Percentiles rank a stretch among this genome's conserved stretches.
Evolutionary conservation across 2,797 vertebrate genomes (phyloP).

Genomic region (Ctenosaura bakeri): DNA sequence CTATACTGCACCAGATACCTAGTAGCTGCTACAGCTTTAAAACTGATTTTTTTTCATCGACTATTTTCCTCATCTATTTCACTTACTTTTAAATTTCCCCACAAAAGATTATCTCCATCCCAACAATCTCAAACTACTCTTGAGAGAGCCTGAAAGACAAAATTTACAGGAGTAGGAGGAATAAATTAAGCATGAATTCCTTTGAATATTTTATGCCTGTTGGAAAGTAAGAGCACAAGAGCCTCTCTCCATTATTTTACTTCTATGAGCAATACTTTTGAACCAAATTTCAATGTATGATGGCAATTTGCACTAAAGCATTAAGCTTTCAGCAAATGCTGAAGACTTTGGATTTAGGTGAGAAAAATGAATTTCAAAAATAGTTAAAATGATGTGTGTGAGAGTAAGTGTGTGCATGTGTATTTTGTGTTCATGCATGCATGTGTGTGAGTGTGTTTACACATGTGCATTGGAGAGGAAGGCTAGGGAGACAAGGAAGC

Average conservation of each 20-base stretch:
- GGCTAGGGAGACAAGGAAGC: too few relatives aligned
- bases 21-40: too few relatives aligned
- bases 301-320: too few relatives aligned
- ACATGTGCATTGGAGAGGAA: background rate
- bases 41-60: background rate
- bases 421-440: background rate
- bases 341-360: too few relatives aligned
- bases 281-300: too few relatives aligned
- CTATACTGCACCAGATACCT: background rate
- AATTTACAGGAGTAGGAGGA: background rate
- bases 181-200: conserved; percentile 3
- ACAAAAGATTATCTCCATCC: background rate
- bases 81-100: background rate
- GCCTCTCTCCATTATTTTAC: too few relatives aligned
- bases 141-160: background rate
- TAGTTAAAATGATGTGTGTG: too few relatives aligned
- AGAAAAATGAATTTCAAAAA: too few relatives aligned
- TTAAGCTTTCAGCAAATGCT: too few relatives aligned
- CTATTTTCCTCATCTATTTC: background rate
- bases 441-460: background rate
- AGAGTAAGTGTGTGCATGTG: too few relatives aligned
- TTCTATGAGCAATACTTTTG: background rate
- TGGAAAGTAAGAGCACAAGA: background rate
- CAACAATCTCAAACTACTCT: background rate
- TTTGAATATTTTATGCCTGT: background rate